Conservation (phyloP, 2,113 vertebrate genomes). For the Desmodus rotundus region DNA sequence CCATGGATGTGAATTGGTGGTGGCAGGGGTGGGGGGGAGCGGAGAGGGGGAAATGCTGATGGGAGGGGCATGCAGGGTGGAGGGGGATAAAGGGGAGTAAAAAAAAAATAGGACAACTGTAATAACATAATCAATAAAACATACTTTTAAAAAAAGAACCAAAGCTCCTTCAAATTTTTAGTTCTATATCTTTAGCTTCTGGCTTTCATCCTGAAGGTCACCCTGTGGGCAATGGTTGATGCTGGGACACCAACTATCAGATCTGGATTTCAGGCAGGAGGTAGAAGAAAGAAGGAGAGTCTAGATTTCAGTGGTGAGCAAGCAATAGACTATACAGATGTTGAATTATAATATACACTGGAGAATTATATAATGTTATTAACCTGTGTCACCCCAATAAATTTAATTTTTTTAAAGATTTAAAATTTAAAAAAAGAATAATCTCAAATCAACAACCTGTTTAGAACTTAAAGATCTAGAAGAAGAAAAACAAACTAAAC, state of each 20-base stretch:
- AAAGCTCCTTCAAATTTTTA: neutral
- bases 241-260: neutral
- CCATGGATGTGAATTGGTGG: too few species aligned
- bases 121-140: too few species aligned
- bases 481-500: neutral
- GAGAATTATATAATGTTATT: neutral
- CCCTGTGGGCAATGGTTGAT: neutral
- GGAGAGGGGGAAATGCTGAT: too few species aligned
- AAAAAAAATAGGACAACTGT: too few species aligned
- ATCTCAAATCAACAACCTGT: neutral
- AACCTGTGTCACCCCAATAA: neutral
- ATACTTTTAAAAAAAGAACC: too few species aligned
- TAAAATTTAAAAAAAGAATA: neutral
- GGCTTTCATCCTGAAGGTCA: neutral
- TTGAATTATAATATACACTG: neutral
- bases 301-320: neutral
- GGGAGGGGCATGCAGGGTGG: too few species aligned
- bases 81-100: too few species aligned
- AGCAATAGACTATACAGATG: neutral
- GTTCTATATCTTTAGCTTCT: neutral
- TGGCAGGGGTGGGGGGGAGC: too few species aligned
- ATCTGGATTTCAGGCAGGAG: neutral
- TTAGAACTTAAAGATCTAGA: neutral
- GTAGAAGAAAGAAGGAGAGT: neutral
- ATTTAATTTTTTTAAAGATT: neutral